phyloP scores from a whole-genome alignment of 37 sponge, comb jelly and placozoan species.

The Trichoplax adhaerens region DNA sequence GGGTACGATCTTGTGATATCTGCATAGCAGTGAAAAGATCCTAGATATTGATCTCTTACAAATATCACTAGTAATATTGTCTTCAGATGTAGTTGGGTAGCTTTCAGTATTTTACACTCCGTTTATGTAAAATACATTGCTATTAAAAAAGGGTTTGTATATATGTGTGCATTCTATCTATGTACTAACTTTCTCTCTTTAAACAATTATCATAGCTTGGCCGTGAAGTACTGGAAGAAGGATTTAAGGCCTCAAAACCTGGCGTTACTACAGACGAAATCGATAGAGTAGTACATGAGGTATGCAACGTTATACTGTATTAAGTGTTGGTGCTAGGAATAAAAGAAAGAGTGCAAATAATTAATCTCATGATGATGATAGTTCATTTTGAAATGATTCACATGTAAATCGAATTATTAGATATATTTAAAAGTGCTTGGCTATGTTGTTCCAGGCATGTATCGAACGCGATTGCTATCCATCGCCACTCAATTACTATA shows the following conservation, averaged over 20 bases:
- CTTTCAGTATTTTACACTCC: not conserved
- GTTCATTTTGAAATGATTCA: not conserved
- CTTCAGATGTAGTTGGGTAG: not conserved
- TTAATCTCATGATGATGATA: slow-evolving; percentile 17
- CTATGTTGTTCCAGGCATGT: slow-evolving; percentile 32
- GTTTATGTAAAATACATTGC: slow-evolving; percentile 1
- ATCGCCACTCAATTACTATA: slow-evolving; percentile 78
- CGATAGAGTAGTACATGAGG: slow-evolving; percentile 68
- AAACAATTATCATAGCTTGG: slow-evolving; percentile 27
- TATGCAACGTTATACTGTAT: not conserved
- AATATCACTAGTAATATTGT: not conserved
- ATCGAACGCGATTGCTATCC: slow-evolving; percentile 86
- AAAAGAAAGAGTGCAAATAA: not conserved
- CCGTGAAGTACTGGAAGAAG: slow-evolving; percentile 76
- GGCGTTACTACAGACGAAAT: slow-evolving; percentile 80
- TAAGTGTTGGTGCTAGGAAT: not conserved
- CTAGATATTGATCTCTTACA: not conserved
- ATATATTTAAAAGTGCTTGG: not conserved
- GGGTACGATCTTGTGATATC: slow-evolving; percentile 22
- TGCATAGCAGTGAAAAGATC: not conserved
- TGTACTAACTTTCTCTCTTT: not conserved
- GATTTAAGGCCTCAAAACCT: slow-evolving; percentile 29
- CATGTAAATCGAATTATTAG: not conserved
- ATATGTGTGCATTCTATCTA: not conserved
- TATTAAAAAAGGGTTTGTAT: not conserved